phyloP scores from a whole-genome alignment of 2,113 vertebrate genomes.

The Telmatochromis sp. region DNA sequence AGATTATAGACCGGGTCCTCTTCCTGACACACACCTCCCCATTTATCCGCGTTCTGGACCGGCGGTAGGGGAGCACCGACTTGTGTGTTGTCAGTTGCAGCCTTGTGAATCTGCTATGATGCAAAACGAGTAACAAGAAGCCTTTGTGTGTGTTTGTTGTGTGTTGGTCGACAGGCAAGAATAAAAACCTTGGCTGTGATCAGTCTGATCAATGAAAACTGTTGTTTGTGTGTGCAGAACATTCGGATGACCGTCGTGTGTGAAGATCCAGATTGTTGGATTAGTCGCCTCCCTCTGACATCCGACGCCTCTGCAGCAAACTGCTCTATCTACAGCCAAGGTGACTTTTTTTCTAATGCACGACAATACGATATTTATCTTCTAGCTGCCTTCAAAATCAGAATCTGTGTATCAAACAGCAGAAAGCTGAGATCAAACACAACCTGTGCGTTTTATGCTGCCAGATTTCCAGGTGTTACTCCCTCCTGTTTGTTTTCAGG shows the following conservation, averaged over 20 bases:
- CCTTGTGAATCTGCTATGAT: background rate
- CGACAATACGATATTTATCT: background rate
- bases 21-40: background rate
- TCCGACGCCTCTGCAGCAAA: conserved; percentile 70
- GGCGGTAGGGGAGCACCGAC: background rate
- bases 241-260: conserved; percentile 66
- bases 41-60: background rate
- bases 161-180: background rate
- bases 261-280: conserved; percentile 82
- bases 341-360: conserved; percentile 43
- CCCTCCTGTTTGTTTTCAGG: conserved; percentile 58
- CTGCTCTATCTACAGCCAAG: conserved; percentile 79
- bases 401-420: background rate
- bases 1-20: background rate
- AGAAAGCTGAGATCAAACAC: background rate
- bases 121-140: background rate
- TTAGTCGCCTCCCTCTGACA: conserved; percentile 74
- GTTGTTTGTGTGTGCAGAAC: conserved; percentile 34
- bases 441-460: background rate
- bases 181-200: background rate
- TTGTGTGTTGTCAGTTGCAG: background rate
- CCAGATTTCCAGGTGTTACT: background rate
- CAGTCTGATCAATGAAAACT: background rate
- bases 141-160: background rate
- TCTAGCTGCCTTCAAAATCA: background rate